Base-by-base conservation (phyloP, 1,140 invertebrate species). In the Druon quercuslanigerum region DNA sequence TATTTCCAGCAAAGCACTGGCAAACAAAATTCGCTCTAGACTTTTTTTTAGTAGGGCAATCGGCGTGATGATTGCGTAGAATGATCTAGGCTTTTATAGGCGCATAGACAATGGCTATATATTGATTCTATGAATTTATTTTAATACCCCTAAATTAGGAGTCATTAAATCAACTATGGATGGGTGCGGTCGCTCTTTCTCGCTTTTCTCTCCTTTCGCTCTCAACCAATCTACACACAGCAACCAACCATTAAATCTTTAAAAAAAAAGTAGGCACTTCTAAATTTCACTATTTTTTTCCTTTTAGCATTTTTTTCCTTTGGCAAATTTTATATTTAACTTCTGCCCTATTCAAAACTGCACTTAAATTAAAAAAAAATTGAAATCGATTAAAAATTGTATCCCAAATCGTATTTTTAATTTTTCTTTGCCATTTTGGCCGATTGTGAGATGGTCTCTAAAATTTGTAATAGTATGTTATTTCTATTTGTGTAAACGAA, bases 121-220 rank as follows among this genome's bases (percentile, higher is more conserved):
- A 82, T 80, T 82, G 78, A 85, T 84, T 86, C 82, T 82, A 84
- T 82, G 82, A 85, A 85, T 79, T 81, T 86, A 80, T 85, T 82
- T 79, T 84, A 86, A 84, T 85, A 79, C 75, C 73, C 73, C 76
- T 51, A 74, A 73, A 85, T 86, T 85, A 82, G 71, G 60, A 74
- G 51, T 81, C 80, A 80, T 84, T 81, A 79, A 66, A 66, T 66
- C 60, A 66, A 20, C 14, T 33, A 66, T 66, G 60, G 60, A 66
- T 66, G 60, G 60, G 25, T 25, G 25, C 56, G 25, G 56, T 66
- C 60, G 12, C 60, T 33, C 60, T 66, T 66, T n/a, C 14, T 66
- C 7, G 13, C 14, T 66, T 46, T 66, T 16, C 13, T 46, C 46
- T 66, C 33, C 40, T 40, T 66, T 54, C 13, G 8, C 52, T 54